Base-by-base conservation (phyloP, 2,113 vertebrate species). In the Amazona vittata region DNA sequence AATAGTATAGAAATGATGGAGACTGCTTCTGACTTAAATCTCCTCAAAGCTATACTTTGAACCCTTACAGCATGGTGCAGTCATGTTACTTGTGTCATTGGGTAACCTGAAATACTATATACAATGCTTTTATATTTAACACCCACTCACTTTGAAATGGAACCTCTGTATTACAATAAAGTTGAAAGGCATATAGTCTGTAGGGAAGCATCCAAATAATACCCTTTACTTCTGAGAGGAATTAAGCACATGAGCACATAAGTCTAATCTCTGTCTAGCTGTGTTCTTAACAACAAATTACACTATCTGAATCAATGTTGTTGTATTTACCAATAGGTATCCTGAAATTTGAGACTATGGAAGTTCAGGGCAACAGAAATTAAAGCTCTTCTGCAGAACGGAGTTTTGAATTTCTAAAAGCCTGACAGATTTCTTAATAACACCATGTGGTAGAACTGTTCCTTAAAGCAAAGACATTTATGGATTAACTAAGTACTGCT, bases 151-250 rank as follows among this genome's bases (percentile, higher is more conserved):
- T 91, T 78, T 93, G 19, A 71, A 95, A 95, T 33, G 13, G 33
- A 93, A 91, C 46, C 87, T 53, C 17, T 5, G 1, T 60, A 75
- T 94, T 93, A 82, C 22, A 53, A 50, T 67, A 5, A 53, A 59
- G 16, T 63, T 91, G 49, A 95, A 95, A 91, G 65, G 53, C 33
- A 47, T 62, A 29, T 47, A 24, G 29, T 60, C 57, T 83, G 24
- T 43, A 68, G 33, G 76, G 47, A 85, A 88, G 79, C 47, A 62
- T n/a, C 62, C 35, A 95, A 93, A 95, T 96, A 95, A 84, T 60
- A 94, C 43, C 65, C 73, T 86, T 74, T 75, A 70, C 12, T 82
- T 15, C 46, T 67, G 25, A 93, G 73, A 70, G 52, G 39, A 95
- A 87, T 93, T 94, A 94, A 94, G 52, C n/a, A 68, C 14, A 14